Evolutionary conservation across 92 coral and sea anemone species (phyloP), one percentile per base, ranked within the genome.

Genomic region (Plumapathes pennacea): DNA sequence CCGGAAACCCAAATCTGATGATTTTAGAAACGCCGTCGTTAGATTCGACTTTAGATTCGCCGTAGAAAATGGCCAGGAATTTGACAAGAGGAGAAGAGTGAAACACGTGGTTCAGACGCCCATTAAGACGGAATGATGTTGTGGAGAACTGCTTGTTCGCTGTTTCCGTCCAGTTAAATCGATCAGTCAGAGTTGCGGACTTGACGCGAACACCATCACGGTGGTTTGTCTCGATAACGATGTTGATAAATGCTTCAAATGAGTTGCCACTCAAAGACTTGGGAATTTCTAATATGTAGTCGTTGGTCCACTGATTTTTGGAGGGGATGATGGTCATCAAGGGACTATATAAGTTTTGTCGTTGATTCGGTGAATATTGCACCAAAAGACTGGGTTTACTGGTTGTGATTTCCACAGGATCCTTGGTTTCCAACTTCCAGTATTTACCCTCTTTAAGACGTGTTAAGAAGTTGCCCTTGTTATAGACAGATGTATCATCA

Each of bases 1-100:
- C 90, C 4, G 89, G 97, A 21, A 86, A 82, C 6, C 95, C 89
- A 22, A n/a, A n/a, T n/a, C n/a, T n/a, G n/a, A n/a, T n/a, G n/a
- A n/a, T n/a, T n/a, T n/a, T n/a, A n/a, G n/a, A n/a, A n/a, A n/a
- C n/a, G n/a, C n/a, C n/a, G n/a, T n/a, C n/a, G n/a, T 68, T 85
- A 0, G 78, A 49, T n/a, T 61, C 82, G 29, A 50, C 26, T 29
- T 53, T 62, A 57, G 48, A 81, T 3, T 54, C 80, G 1, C 95
- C 97, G 27, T 82, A 86, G 31, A 79, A 47, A 48, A 78, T 50
- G 6, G 80, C 41, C 0, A 85, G 85, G 40, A 90, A 90, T 8
- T 60, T 73, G 8, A 58, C 80, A 28, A 80, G 38, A 4, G 96
- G 89, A 2, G 81, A 74, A 12, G 42, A 57, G 65, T 90, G 95